These are phyloP conservation scores for Allobates femoralis DNA, from an alignment of 2,797 vertebrate species.

Conservation along the genomic window DNA sequence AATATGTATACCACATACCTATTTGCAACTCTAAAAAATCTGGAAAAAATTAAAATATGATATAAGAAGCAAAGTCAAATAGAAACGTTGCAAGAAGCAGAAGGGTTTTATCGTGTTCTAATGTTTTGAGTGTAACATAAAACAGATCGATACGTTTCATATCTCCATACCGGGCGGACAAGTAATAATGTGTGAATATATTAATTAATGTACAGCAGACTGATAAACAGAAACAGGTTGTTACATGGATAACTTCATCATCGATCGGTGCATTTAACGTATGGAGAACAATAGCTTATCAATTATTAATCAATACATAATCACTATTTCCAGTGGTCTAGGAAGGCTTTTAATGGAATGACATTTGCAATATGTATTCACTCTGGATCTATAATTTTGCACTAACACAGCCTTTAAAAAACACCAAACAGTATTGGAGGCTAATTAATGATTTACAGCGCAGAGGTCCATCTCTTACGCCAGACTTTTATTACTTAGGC, in stretches of 20 bases:
- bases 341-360: slow-evolving; percentile 46
- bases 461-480: not conserved
- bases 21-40: too few species aligned
- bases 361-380: slow-evolving; percentile 45
- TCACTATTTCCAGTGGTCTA: slow-evolving; percentile 41
- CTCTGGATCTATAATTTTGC: slow-evolving; percentile 49
- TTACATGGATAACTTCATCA: slow-evolving; percentile 34
- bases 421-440: slow-evolving; percentile 9
- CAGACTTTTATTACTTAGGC: slow-evolving; percentile 1
- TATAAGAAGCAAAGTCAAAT: not conserved
- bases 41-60: not conserved
- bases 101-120: not conserved
- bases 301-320: slow-evolving; percentile 48
- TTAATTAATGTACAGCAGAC: slow-evolving; percentile 23
- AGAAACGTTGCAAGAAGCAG: not conserved
- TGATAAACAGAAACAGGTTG: slow-evolving; percentile 36
- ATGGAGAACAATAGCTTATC: slow-evolving; percentile 30
- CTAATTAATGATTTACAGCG: slow-evolving; percentile 48
- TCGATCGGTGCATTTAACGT: not conserved
- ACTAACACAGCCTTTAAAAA: slow-evolving; percentile 45
- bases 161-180: slow-evolving; percentile 2
- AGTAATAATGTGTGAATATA: slow-evolving; percentile 35
- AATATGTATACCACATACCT: too few species aligned
- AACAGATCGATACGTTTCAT: not conserved
- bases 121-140: not conserved